Evolutionary conservation across 2,113 vertebrate genomes (phyloP).

Genomic region (Lasiurus cinereus): DNA sequence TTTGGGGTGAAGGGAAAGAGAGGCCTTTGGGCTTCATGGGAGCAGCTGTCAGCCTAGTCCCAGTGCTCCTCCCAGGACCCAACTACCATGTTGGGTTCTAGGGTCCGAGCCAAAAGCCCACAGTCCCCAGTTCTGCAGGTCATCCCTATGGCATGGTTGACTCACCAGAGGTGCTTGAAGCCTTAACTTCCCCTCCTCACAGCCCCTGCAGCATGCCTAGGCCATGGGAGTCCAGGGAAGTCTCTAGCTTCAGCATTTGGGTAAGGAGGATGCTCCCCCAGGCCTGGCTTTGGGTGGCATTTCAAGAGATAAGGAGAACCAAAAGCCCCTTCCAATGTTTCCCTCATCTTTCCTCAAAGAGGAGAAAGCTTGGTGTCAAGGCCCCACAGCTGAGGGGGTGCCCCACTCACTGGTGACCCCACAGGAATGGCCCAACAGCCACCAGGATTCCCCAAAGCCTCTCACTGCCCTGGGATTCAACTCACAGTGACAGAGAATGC

Average conservation of each 20-base stretch:
- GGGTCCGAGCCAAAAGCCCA: not conserved
- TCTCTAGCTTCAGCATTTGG: not conserved
- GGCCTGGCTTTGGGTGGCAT: not conserved
- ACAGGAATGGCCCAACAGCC: not conserved
- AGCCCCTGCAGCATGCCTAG: not conserved
- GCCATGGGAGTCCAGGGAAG: not conserved
- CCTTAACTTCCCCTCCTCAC: not conserved
- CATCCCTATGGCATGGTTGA: not conserved
- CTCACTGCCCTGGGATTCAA: not conserved
- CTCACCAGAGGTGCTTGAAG: not conserved
- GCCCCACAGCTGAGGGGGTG: not conserved
- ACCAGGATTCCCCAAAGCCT: not conserved
- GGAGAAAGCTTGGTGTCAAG: not conserved
- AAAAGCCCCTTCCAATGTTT: not conserved
- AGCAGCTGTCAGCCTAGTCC: not conserved
- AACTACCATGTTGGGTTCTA: not conserved
- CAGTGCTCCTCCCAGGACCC: not conserved
- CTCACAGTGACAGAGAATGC: not conserved
- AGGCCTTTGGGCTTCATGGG: not conserved
- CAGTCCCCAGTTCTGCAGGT: not conserved
- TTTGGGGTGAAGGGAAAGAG: not conserved
- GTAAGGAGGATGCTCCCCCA: not conserved
- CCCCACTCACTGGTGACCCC: not conserved
- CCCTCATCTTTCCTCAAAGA: not conserved
- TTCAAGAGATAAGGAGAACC: not conserved